Conservation (phyloP, 2,888 invertebrate genomes). For the Salpingus planirostris region DNA sequence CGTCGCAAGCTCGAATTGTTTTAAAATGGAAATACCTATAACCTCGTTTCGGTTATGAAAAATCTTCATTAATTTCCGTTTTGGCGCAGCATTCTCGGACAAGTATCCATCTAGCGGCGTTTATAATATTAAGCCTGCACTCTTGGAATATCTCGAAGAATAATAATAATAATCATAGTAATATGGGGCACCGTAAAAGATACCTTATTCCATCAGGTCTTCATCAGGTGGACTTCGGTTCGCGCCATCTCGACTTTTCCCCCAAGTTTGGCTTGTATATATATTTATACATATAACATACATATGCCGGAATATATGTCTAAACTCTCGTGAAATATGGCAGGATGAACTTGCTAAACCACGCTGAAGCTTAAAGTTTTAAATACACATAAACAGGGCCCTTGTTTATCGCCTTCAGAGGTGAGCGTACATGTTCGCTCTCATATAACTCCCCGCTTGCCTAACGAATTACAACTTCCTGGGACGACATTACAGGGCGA, state of each 20-base stretch:
- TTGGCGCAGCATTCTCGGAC: neutral
- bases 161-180: too few relatives aligned
- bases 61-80: slow-evolving; percentile 13
- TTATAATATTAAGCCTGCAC: too few relatives aligned
- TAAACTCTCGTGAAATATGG: slow-evolving; percentile 19
- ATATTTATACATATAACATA: too few relatives aligned
- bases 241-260: too few relatives aligned
- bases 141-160: too few relatives aligned
- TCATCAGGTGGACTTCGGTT: too few relatives aligned
- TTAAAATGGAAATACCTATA: slow-evolving; percentile 11
- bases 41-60: slow-evolving; percentile 9
- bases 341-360: slow-evolving; percentile 19
- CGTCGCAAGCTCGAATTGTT: slow-evolving; percentile 4
- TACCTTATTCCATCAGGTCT: too few relatives aligned
- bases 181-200: too few relatives aligned
- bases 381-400: slow-evolving; percentile 30
- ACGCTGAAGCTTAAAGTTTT: slow-evolving; percentile 27
- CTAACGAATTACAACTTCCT: neutral
- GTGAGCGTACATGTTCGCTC: slow-evolving; percentile 22
- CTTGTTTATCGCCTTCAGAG: slow-evolving; percentile 25
- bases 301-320: slow-evolving; percentile 6
- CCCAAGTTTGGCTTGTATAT: too few relatives aligned
- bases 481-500: too few relatives aligned
- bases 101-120: too few relatives aligned
- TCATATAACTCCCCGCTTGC: too few relatives aligned